Base-by-base conservation (phyloP, 2,888 invertebrate species). In the Cerceris rybyensis region DNA sequence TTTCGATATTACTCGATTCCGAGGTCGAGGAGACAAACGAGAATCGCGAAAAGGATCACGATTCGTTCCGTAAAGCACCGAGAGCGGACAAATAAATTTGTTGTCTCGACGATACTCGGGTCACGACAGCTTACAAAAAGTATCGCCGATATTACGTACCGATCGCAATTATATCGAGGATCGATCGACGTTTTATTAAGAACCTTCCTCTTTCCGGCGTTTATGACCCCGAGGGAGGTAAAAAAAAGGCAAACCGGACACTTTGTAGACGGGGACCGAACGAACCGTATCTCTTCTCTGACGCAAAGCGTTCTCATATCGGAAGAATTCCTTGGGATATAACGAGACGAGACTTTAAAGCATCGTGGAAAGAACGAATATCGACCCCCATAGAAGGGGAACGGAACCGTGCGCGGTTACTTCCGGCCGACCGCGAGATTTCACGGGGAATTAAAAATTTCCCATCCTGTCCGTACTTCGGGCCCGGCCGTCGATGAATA, bases 371-470 rank as follows among this genome's bases (percentile, higher is more conserved):
- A 55, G 54, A 57, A 49, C 49, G 73, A 42, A 41, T 69, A 61
- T 50, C 50, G 50, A 63, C 63, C 55, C 63, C 43, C 43, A 28
- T 42, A 57, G 52, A 7, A 46, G 64, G 50, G 50, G 17, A 16
- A 55, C 55, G 55, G 16, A 55, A 28, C 28, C 28, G 28, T 4
- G 28, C 58, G 55, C 64, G 73, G 77, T 84, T 80, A 85, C 77
- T 88, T 88, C 80, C 82, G 78, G 66, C 66, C 65, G 75, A 83
- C 80, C 77, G 75, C 73, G 77, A 86, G 78, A 86, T 86, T 89
- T 88, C 83, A 89, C 85, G 87, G 88, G 84, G 83, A 88, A 90
- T 89, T 87, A 87, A 88, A 89, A 89, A 87, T 89, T 88, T 87
- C 81, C 65, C 84, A 78, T 83, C 80, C 83, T 68, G 76, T 13